phyloP scores from a whole-genome alignment of 1,140 invertebrate genomes.

The Drosophila sturtevanti region DNA sequence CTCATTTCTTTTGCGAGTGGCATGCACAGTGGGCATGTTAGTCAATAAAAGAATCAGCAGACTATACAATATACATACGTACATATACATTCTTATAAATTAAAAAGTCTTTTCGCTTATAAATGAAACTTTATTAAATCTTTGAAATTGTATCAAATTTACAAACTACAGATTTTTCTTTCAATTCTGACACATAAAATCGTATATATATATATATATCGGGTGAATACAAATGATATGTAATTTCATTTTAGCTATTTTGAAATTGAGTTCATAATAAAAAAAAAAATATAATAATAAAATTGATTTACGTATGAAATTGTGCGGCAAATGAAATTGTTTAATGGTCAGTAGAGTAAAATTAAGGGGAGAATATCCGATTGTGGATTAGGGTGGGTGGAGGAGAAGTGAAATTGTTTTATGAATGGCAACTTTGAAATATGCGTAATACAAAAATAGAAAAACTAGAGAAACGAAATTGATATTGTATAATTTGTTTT shows the following conservation, averaged over 20 bases:
- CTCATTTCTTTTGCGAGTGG: constrained; percentile 14
- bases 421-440: constrained; percentile 36
- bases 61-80: not conserved
- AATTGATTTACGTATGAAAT: constrained; percentile 54
- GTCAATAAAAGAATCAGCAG: constrained; percentile 25
- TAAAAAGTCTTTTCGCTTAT: not conserved
- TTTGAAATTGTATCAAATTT: constrained; percentile 4
- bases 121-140: not conserved
- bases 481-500: not conserved
- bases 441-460: constrained; percentile 9
- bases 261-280: constrained; percentile 33
- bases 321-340: constrained; percentile 55
- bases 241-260: constrained; percentile 55
- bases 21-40: constrained; percentile 63
- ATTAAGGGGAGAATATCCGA: not conserved
- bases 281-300: constrained; percentile 41
- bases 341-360: constrained; percentile 15
- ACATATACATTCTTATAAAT: not conserved
- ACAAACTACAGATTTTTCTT: not conserved
- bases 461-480: not conserved
- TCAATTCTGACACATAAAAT: not conserved
- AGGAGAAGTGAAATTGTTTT: constrained; percentile 23
- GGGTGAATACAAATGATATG: constrained; percentile 62
- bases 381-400: not conserved
- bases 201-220: constrained; percentile 40